Evolutionary conservation across 2,888 invertebrate species (phyloP).

Genomic region (Dryocosmus kuriphilus): DNA sequence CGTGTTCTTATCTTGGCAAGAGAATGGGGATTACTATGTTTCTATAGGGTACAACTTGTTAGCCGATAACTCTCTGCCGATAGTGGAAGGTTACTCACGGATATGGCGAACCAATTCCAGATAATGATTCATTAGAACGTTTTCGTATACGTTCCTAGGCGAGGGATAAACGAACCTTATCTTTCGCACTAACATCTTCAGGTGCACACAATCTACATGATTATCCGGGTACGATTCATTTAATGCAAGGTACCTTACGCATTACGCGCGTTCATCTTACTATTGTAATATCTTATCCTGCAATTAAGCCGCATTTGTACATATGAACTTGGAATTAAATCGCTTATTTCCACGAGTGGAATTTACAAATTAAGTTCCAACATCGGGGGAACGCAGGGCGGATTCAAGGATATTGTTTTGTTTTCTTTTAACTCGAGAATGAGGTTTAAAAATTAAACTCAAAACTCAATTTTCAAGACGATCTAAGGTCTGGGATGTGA

Average conservation of each 20-base stretch:
- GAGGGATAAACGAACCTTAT: slow-evolving; percentile 1
- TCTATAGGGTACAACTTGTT: slow-evolving; percentile 60
- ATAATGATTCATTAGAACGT: slow-evolving; percentile 60
- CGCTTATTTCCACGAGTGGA: not conserved
- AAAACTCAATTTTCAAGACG: no score
- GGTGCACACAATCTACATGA: slow-evolving; percentile 25
- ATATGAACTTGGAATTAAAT: not conserved
- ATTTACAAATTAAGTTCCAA: not conserved
- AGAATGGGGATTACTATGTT: slow-evolving; percentile 60
- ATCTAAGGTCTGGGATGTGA: no score
- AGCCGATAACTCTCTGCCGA: slow-evolving; percentile 59
- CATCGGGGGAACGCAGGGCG: no score
- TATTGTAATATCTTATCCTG: slow-evolving; percentile 4
- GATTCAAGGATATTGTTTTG: no score
- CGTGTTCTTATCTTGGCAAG: slow-evolving; percentile 58
- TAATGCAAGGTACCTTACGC: not conserved
- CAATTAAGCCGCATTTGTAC: slow-evolving; percentile 16
- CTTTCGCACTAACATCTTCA: slow-evolving; percentile 11
- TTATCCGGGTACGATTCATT: not conserved
- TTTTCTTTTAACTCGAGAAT: no score
- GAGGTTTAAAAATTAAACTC: no score
- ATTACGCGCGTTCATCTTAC: not conserved
- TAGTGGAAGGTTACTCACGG: slow-evolving; percentile 55
- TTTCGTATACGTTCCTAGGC: slow-evolving; percentile 46
- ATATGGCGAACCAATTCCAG: slow-evolving; percentile 55